A percentile compares a stretch with the other conserved stretches of the same genome.
These are phyloP conservation scores for Sus scrofa DNA, from an alignment of 2,113 vertebrate genomes.

Conservation along the genomic window T2T-Sscrofa CM000812.6:79400501-79401000, in stretches of 20 bases:
- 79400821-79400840: neutral
- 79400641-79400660: neutral
- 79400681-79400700: neutral
- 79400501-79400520: neutral
- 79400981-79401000: slow-evolving; percentile 36
- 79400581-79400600: neutral
- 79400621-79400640: neutral
- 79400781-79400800: no score
- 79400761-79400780: no score
- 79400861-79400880: neutral
- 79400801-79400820: no score
- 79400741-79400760: no score
- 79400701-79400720: neutral
- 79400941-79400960: neutral
- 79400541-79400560: neutral
- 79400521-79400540: neutral
- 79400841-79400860: neutral
- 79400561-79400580: neutral
- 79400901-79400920: neutral
- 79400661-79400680: neutral
- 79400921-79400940: slow-evolving; percentile 39
- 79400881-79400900: neutral
- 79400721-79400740: no score
- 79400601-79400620: neutral
- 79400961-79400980: slow-evolving; percentile 11